Evolutionary conservation across 2,888 invertebrate species (phyloP).

Genomic region (Neuroscelio doddi): DNA sequence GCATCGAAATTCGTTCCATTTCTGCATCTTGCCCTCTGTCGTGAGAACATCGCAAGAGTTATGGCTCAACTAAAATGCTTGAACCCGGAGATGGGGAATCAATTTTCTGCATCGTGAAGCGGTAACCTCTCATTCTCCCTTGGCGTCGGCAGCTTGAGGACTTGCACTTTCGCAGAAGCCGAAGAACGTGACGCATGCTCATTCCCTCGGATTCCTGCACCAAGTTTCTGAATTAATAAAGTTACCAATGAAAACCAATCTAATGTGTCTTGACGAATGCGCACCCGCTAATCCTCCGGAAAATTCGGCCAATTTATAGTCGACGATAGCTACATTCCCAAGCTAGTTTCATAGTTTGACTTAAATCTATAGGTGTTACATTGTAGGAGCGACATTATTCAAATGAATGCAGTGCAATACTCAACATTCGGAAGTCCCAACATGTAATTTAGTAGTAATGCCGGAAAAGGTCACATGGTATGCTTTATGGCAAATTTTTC

Average conservation of each 20-base stretch:
- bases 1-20: constrained; percentile 6
- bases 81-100: constrained; percentile 11
- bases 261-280: constrained; percentile 9
- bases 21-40: not conserved
- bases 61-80: constrained; percentile 3
- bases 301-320: constrained; percentile 24
- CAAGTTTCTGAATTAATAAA: constrained; percentile 24
- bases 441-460: constrained; percentile 3
- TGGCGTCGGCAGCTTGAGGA: too few species aligned
- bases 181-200: constrained; percentile 2
- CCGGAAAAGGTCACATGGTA: too few species aligned
- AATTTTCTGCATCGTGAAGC: constrained; percentile 13
- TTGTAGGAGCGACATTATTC: constrained; percentile 14
- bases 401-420: constrained; percentile 20
- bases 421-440: constrained; percentile 17
- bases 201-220: not conserved
- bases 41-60: constrained; percentile 10
- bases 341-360: constrained; percentile 25
- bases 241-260: constrained; percentile 5
- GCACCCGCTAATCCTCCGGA: constrained; percentile 4
- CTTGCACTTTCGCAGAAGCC: not conserved
- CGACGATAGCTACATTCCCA: constrained; percentile 18
- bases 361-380: constrained; percentile 7
- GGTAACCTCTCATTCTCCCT: not conserved
- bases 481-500: too few species aligned